phyloP scores from a whole-genome alignment of 2,888 invertebrate species.

The Chymomyza procnemis region DNA sequence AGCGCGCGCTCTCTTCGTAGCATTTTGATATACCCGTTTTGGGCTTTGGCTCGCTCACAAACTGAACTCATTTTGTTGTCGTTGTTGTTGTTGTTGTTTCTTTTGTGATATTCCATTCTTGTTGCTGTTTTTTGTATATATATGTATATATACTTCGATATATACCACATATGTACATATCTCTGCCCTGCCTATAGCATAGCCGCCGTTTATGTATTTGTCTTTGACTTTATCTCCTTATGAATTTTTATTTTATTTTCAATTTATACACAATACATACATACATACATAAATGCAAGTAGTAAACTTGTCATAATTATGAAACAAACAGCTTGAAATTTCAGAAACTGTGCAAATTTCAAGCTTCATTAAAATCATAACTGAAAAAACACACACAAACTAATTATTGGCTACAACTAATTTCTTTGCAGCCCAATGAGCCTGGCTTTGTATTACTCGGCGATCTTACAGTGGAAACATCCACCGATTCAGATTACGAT shows the following conservation, averaged over 20 bases:
- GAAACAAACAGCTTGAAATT: neutral
- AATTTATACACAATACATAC: too few species aligned
- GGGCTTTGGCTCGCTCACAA: conserved; percentile 2
- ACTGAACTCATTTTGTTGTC: neutral
- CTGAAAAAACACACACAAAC: neutral
- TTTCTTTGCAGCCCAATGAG: conserved; percentile 81
- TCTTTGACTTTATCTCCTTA: neutral
- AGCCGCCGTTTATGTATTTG: neutral
- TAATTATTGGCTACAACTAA: neutral
- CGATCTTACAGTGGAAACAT: conserved; percentile 81
- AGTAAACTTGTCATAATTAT: neutral
- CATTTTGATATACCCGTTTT: conserved; percentile 24
- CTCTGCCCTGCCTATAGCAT: neutral
- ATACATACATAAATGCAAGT: too few species aligned
- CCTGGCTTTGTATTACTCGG: conserved; percentile 82
- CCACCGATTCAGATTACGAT: conserved; percentile 82
- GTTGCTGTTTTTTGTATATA: neutral
- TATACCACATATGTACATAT: neutral
- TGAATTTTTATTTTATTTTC: conserved; percentile 1
- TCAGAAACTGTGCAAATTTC: neutral
- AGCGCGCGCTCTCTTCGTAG: too few species aligned
- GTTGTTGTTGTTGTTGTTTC: neutral
- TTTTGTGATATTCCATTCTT: conserved; percentile 1
- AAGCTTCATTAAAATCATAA: neutral
- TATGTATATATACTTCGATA: too few species aligned